Percentiles rank a stretch among this genome's conserved stretches.
phyloP scores from a whole-genome alignment of 2,888 invertebrate genomes.

The Plagodis pulveraria region DNA sequence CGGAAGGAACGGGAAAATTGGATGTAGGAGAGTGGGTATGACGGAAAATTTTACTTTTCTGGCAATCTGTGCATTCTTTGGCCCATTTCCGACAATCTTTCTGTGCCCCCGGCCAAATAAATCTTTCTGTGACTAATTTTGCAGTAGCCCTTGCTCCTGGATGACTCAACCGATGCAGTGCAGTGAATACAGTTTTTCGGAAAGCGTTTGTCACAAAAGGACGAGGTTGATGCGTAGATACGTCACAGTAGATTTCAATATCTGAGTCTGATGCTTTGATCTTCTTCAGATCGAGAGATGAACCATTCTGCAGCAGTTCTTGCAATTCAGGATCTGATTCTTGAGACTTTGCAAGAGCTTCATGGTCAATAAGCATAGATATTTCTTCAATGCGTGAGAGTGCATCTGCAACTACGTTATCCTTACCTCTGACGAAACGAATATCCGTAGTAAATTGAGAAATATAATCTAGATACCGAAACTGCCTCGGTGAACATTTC shows the following conservation, averaged over 20 bases:
- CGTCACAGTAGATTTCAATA: conserved; percentile 40
- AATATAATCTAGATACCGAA: conserved; percentile 37
- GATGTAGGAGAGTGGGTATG: conserved; percentile 46
- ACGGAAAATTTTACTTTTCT: conserved; percentile 47
- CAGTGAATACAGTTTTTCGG: conserved; percentile 38
- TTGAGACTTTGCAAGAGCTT: conserved; percentile 29
- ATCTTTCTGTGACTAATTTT: conserved; percentile 47
- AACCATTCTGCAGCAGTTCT: conserved; percentile 15
- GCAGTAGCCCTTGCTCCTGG: conserved; percentile 37
- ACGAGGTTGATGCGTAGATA: conserved; percentile 31
- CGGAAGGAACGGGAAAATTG: conserved; percentile 37
- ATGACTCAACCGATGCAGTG: conserved; percentile 39
- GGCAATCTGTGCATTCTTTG: conserved; percentile 48
- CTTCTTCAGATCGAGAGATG: background rate
- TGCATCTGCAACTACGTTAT: conserved; percentile 43
- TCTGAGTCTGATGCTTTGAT: conserved; percentile 24
- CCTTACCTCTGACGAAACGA: conserved; percentile 28
- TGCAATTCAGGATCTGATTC: conserved; percentile 28
- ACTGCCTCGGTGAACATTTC: too few relatives aligned
- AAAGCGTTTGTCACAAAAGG: conserved; percentile 34
- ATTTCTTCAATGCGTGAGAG: conserved; percentile 43
- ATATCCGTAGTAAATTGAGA: conserved; percentile 39
- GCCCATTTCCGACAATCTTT: conserved; percentile 50
- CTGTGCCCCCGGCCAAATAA: conserved; percentile 55
- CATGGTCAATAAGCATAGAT: conserved; percentile 12